Evolutionary conservation across 1,140 invertebrate species (phyloP).

Genomic region (Drosophila simulans): DNA sequence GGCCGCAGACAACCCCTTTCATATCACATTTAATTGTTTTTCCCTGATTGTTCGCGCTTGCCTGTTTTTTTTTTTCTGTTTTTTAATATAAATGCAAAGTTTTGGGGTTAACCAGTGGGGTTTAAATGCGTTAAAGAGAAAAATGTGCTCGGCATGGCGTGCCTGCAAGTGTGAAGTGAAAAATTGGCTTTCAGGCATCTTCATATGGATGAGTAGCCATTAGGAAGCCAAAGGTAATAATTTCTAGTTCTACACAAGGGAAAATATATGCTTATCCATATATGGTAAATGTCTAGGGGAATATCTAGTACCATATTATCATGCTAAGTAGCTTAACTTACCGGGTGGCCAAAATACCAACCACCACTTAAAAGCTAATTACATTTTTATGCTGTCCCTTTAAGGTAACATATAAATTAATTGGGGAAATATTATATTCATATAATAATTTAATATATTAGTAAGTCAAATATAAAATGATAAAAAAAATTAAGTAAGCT

Average conservation of each 20-base stretch:
- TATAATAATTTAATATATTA: too few relatives aligned
- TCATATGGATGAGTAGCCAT: slow-evolving; percentile 31
- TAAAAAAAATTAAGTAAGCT: neutral
- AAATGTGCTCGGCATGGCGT: slow-evolving; percentile 44
- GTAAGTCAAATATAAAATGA: too few relatives aligned
- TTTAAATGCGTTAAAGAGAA: slow-evolving; percentile 73
- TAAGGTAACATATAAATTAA: too few relatives aligned
- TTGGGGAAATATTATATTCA: too few relatives aligned
- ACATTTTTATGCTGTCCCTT: neutral
- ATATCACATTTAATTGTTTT: slow-evolving; percentile 45
- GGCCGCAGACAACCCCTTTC: slow-evolving; percentile 51
- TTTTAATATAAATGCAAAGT: slow-evolving; percentile 73
- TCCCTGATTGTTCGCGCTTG: slow-evolving; percentile 2
- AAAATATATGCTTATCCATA: too few relatives aligned
- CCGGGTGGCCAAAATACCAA: too few relatives aligned
- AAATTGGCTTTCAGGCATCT: slow-evolving; percentile 16
- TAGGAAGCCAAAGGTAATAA: slow-evolving; percentile 14
- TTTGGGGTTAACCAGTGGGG: slow-evolving; percentile 29
- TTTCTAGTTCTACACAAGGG: neutral
- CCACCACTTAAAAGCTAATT: neutral
- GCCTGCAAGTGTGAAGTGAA: slow-evolving; percentile 58
- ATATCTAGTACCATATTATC: too few relatives aligned
- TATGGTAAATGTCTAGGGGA: neutral
- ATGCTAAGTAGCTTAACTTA: neutral
- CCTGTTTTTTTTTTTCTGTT: neutral